Conservation (phyloP, 2,113 vertebrate species). For the Saimiri boliviensis region DNA sequence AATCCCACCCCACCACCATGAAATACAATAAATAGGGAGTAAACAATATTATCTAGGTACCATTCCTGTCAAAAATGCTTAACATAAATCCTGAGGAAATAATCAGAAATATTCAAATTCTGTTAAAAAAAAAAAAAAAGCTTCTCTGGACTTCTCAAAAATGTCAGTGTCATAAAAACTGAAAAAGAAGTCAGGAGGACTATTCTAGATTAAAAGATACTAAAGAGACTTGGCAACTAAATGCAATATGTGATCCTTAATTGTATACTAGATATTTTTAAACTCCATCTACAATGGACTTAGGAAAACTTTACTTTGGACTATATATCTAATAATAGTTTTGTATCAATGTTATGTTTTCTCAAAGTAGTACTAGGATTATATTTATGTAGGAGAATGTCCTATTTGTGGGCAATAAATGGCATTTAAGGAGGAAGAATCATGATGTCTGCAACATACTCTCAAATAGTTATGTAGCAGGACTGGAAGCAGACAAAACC, state of each 20-base stretch:
- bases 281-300: background rate
- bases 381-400: background rate
- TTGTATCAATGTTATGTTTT: background rate
- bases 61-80: background rate
- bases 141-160: background rate
- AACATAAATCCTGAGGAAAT: background rate
- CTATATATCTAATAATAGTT: background rate
- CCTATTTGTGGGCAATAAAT: background rate
- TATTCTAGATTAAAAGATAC: background rate
- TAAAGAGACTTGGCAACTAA: background rate
- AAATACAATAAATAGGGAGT: background rate
- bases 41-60: background rate
- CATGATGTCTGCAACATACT: background rate
- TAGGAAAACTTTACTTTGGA: background rate
- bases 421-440: background rate
- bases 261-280: background rate
- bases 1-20: background rate
- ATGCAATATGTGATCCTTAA: background rate
- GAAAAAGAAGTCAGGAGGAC: background rate
- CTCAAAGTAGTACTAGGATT: background rate
- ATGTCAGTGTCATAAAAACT: background rate
- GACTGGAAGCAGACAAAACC: no score
- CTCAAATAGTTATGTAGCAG: background rate
- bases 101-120: background rate
- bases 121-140: background rate